Base-by-base conservation (phyloP, 1,140 invertebrate species). In the Contarinia nasturtii region DNA sequence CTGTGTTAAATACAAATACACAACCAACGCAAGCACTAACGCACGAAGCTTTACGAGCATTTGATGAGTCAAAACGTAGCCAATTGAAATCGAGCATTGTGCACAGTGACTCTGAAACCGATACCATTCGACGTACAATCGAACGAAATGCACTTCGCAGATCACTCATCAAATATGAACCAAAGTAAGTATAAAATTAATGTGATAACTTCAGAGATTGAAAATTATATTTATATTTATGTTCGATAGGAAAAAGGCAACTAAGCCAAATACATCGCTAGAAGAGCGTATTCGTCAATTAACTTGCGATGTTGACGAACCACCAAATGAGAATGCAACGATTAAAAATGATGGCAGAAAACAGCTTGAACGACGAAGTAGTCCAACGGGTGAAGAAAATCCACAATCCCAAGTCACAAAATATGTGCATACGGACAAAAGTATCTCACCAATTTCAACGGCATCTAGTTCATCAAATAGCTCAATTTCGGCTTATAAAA, bases 221-320 rank as follows among this genome's bases (percentile, higher is more conserved):
- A 38, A 38, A 38, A 38, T 7, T 41, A 41, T n/a, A 15, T 22
- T 7, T n/a, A n/a, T 3, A 1, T 8, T 15, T 45, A 1, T 27
- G 5, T 33, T n/a, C n/a, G 48, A 11, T 47, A 64, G 62, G 27
- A 71, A 70, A 17, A 71, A 71, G 51, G 60, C 62, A 44, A 64
- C 66, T 49, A 74, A 72, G 56, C 71, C 67, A 43, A 71, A 74
- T 51, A 74, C 73, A 48, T 83, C 82, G 1, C 58, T 88, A 14
- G 79, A 83, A 20, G 85, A 88, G 52, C 70, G 82, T 42, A 86
- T 87, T 48, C 75, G 80, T 38, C 76, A 83, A 52, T 62, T 87
- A 15, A 88, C 83, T 1, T 86, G 83, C 57, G 79, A 84, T 50
- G 78, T 86, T 41, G 80, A 82, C 46, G 80, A 84, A 17, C 50